Conservation (phyloP, 1,140 invertebrate species). For the Harpegnathos saltator region DNA sequence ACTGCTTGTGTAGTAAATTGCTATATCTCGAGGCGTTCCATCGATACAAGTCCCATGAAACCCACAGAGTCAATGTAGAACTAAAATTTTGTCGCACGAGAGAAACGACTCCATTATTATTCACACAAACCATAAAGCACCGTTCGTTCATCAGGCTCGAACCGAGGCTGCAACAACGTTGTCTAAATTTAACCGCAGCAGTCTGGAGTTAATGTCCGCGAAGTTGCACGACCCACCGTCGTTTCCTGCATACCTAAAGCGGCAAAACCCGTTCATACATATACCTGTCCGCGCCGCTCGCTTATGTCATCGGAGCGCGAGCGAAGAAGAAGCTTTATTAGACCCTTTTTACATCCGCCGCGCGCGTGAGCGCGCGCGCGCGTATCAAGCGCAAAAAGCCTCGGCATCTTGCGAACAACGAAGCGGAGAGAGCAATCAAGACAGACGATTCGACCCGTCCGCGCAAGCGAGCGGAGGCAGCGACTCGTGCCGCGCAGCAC, state of each 20-base stretch:
- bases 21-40: too few species aligned
- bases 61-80: too few species aligned
- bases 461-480: not conserved
- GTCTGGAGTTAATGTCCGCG: slow-evolving; percentile 19
- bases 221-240: slow-evolving; percentile 30
- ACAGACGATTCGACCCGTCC: slow-evolving; percentile 22
- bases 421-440: slow-evolving; percentile 38
- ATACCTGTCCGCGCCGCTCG: slow-evolving; percentile 3
- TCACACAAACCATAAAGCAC: not conserved
- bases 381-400: slow-evolving; percentile 41
- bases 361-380: not conserved
- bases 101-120: not conserved
- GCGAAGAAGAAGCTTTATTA: slow-evolving; percentile 52
- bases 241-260: slow-evolving; percentile 2
- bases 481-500: not conserved
- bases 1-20: too few species aligned
- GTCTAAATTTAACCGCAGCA: slow-evolving; percentile 21
- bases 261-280: slow-evolving; percentile 36
- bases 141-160: not conserved
- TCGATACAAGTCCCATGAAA: too few species aligned
- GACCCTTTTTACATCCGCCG: slow-evolving; percentile 40
- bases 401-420: slow-evolving; percentile 34
- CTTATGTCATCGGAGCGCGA: slow-evolving; percentile 29
- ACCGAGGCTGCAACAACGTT: not conserved
- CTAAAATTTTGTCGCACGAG: too few species aligned